phyloP scores from a whole-genome alignment of 2,888 invertebrate genomes.

The Ochropacha duplaris region DNA sequence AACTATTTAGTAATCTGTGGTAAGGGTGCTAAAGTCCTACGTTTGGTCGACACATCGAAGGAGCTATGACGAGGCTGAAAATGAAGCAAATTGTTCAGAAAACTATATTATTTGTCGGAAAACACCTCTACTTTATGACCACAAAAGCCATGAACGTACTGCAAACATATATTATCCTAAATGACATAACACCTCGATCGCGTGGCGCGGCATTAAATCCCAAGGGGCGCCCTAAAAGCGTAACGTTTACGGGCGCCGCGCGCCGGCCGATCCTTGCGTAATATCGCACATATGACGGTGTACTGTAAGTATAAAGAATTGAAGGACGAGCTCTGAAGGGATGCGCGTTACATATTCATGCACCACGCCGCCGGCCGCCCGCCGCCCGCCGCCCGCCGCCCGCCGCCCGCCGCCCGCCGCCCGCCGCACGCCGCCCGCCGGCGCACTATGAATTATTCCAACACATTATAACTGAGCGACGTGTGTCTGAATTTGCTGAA shows the following conservation, averaged over 20 bases:
- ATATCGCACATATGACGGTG: neutral
- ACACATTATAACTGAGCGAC: conserved; percentile 38
- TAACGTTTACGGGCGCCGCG: conserved; percentile 10
- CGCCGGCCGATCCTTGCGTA: conserved; percentile 2
- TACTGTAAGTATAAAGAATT: neutral
- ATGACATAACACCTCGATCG: neutral
- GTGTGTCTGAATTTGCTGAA: conserved; percentile 32
- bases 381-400: no score
- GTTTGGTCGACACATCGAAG: no score
- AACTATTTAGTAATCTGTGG: no score
- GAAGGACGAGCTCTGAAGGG: neutral
- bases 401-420: no score
- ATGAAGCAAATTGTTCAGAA: no score
- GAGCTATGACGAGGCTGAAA: no score
- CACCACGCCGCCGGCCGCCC: no score
- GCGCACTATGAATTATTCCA: conserved; percentile 50
- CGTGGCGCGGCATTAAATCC: neutral
- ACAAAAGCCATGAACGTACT: no score
- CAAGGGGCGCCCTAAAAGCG: neutral
- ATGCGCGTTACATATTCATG: conserved; percentile 37
- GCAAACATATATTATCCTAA: neutral
- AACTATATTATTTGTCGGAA: no score
- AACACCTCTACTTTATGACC: no score
- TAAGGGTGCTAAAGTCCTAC: no score
- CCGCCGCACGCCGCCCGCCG: no score